A percentile compares a stretch with the other conserved stretches of the same genome.
Evolutionary conservation across 2,888 invertebrate genomes (phyloP).

Genomic region (Cataglyphis livida): DNA sequence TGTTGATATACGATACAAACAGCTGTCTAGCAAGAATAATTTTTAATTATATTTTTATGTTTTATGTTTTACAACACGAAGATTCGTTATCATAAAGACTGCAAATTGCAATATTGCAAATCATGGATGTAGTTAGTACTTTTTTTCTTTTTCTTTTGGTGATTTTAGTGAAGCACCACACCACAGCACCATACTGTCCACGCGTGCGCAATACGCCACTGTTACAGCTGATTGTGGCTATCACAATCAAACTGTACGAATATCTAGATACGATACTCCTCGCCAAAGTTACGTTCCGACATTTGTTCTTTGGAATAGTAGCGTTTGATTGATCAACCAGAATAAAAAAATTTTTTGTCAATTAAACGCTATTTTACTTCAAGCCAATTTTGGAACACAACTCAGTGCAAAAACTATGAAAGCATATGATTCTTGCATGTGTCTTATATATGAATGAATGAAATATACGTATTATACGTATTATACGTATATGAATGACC

Average conservation of each 20-base stretch:
- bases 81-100: neutral
- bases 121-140: neutral
- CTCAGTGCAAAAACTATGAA: too few species aligned
- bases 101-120: neutral
- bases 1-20: neutral
- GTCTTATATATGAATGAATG: neutral
- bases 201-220: slow-evolving; percentile 10
- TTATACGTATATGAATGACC: neutral
- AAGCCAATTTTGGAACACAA: neutral
- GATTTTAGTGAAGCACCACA: neutral
- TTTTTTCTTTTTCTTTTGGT: neutral
- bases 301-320: neutral
- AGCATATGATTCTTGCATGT: neutral
- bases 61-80: neutral
- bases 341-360: neutral
- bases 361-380: neutral
- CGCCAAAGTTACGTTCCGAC: neutral
- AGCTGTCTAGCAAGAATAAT: neutral
- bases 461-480: neutral
- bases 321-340: neutral
- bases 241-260: neutral
- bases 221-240: neutral
- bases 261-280: neutral
- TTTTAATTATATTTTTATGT: neutral
- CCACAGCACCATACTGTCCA: neutral